Evolutionary conservation across 1,140 invertebrate species (phyloP), one percentile per base, ranked within the genome.

Genomic region (Diploscapter pachys): DNA sequence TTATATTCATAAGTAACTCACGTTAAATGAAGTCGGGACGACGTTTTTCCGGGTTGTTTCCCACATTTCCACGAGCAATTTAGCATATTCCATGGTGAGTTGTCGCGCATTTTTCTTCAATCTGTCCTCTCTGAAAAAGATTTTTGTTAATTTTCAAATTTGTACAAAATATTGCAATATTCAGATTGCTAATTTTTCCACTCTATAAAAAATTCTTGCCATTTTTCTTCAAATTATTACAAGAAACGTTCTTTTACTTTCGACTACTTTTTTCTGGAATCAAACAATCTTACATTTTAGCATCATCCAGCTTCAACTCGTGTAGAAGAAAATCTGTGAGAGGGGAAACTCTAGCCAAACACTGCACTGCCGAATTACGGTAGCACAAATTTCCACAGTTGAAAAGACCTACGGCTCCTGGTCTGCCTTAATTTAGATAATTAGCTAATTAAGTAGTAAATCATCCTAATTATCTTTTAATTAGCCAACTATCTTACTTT

Each of bases 1-100:
- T 73, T 48, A 63, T 70, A 62, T 13, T 55, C 51, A 72, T 56
- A 74, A 51, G 65, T 57, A 71, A 74, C 81, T 81, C 86, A 92
- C 91, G 89, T 91, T 91, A 9, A 94, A 89, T 82, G 92, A 91
- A 75, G 90, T 89, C 56, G 92, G 90, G 49, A 91, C 90, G 81
- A 94, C 91, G 78, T 90, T 92, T 81, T 91, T 90, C 81, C 90
- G 92, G 78, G 92, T 89, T 2, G 91, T 91, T 69, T 89, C 89
- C 91, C 91, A 92, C 52, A 93, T 87, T 72, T 90, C 89, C 78
- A 90, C 90, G 48, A 93, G 89, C 4, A 93, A 89, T 9, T 90
- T 90, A 55, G 91, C 91, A 63, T 93, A 88, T 86, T 92, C 91
- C 80, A 91, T 90, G 1, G 90, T 91, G 3, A 31, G 67, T 71